phyloP scores from a whole-genome alignment of 2,113 vertebrate species.

The Opisthocomus hoazin region DNA sequence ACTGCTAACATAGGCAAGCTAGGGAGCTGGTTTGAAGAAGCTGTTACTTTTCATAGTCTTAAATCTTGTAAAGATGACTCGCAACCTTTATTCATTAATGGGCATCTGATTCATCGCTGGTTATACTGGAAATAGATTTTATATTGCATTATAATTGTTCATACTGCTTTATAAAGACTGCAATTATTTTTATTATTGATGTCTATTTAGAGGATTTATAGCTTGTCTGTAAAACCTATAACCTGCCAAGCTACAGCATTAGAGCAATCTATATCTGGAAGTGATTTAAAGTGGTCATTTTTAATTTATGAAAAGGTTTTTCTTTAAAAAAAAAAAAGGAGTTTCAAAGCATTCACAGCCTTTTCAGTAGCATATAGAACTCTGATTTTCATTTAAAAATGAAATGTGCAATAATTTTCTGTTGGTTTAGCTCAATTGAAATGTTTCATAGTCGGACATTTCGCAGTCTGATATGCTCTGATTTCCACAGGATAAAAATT shows the following conservation, averaged over 20 bases:
- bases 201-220: background rate
- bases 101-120: background rate
- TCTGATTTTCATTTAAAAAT: background rate
- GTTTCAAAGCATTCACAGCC: background rate
- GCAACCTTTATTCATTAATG: conserved; percentile 31
- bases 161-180: conserved; percentile 18
- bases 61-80: conserved; percentile 2
- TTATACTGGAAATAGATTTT: conserved; percentile 12
- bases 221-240: background rate
- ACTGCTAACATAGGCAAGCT: background rate
- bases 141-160: conserved; percentile 5
- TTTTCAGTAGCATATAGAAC: background rate
- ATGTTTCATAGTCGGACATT: background rate
- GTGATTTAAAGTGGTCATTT: background rate
- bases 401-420: background rate
- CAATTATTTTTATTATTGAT: conserved; percentile 36
- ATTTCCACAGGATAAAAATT: background rate
- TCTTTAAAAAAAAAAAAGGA: background rate
- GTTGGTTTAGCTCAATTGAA: background rate
- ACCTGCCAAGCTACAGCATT: background rate
- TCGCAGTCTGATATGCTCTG: background rate
- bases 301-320: background rate
- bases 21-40: background rate
- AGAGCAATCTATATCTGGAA: background rate
- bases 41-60: background rate